Conservation (phyloP, 2,888 invertebrate species). For the Drosophila aldrichi region DNA sequence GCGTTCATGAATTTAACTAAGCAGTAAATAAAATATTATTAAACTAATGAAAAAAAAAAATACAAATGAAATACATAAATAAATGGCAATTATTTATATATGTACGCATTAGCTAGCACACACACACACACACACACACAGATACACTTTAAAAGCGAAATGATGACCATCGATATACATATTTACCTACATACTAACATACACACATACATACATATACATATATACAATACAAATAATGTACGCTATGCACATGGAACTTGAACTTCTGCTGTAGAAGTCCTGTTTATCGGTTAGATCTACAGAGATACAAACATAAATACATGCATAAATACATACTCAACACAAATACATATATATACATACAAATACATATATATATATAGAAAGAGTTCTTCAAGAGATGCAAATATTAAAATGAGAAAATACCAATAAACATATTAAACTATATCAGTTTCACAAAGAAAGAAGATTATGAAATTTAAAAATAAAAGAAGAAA, state of each 20-base stretch:
- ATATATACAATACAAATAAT: constrained; percentile 18
- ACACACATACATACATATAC: constrained; percentile 40
- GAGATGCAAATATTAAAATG: constrained; percentile 48
- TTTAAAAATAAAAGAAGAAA: constrained; percentile 35
- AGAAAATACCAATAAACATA: constrained; percentile 54
- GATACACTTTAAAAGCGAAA: constrained; percentile 75
- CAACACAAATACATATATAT: constrained; percentile 29
- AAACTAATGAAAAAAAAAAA: constrained; percentile 16
- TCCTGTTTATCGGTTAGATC: constrained; percentile 23
- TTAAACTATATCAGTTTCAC: constrained; percentile 79
- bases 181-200: constrained; percentile 59
- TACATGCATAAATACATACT: constrained; percentile 43
- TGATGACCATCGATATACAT: constrained; percentile 78
- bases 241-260: constrained; percentile 33
- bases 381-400: constrained; percentile 56
- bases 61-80: constrained; percentile 27
- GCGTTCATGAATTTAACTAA: constrained; percentile 63
- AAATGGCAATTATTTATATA: constrained; percentile 48
- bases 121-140: constrained; percentile 21
- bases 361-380: constrained; percentile 36
- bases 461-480: constrained; percentile 50
- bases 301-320: constrained; percentile 33
- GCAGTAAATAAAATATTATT: constrained; percentile 41
- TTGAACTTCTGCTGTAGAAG: constrained; percentile 11
- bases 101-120: constrained; percentile 60